Evolutionary conservation across 2,888 invertebrate species (phyloP).

Genomic region (Pandemis corylana): DNA sequence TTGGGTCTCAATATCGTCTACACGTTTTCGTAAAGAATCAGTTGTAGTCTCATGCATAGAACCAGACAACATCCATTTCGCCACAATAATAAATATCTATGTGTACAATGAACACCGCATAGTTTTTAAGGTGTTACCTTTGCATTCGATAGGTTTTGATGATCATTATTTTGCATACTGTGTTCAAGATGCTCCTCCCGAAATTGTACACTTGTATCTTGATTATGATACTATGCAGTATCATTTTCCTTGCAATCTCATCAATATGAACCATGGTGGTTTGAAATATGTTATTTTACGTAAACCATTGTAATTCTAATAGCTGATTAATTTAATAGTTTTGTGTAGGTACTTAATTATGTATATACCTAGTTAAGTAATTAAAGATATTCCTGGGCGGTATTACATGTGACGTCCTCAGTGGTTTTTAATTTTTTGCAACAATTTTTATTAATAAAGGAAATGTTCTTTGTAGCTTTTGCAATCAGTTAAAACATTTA

Average conservation of each 20-base stretch:
- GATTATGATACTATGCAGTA: slow-evolving; percentile 28
- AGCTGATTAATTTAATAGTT: neutral
- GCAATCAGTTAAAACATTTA: neutral
- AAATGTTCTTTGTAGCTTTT: neutral
- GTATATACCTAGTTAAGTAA: neutral
- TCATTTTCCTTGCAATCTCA: slow-evolving; percentile 22
- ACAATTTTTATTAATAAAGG: neutral
- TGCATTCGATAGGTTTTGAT: neutral
- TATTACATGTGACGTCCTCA: neutral
- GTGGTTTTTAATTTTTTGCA: neutral
- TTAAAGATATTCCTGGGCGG: neutral
- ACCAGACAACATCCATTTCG: too few species aligned
- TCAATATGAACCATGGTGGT: slow-evolving; percentile 14
- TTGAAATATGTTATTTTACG: slow-evolving; percentile 28
- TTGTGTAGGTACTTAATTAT: neutral
- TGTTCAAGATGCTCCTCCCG: slow-evolving; percentile 17
- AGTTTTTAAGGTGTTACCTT: too few species aligned
- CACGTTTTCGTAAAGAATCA: too few species aligned
- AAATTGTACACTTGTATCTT: slow-evolving; percentile 16
- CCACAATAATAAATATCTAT: slow-evolving; percentile 13
- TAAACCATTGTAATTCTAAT: slow-evolving; percentile 20
- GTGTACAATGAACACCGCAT: neutral
- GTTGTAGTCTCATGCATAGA: too few species aligned
- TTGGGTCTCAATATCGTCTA: too few species aligned
- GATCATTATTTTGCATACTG: slow-evolving; percentile 12